These are phyloP conservation scores for Conistra vaccinii DNA, from an alignment of 2,888 invertebrate genomes.

Conservation along the genomic window DNA sequence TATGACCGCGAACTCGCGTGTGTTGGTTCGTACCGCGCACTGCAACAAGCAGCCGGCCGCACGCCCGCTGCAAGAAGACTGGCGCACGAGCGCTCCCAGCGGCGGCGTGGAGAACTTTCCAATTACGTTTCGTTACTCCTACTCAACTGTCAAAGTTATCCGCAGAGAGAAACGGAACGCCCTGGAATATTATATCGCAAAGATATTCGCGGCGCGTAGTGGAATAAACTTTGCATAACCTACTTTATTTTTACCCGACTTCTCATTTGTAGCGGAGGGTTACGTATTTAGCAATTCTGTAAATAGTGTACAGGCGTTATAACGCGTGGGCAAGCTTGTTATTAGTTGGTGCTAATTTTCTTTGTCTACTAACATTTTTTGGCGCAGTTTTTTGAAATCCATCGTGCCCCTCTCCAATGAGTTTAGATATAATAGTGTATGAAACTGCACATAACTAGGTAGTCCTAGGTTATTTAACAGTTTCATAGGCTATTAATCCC, in stretches of 20 bases:
- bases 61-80: conserved; percentile 90
- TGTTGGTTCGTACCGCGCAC: conserved; percentile 89
- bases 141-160: conserved; percentile 75
- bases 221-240: conserved; percentile 61
- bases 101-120: conserved; percentile 83
- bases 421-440: no score
- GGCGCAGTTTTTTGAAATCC: conserved; percentile 24
- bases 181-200: conserved; percentile 52
- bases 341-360: conserved; percentile 54
- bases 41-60: conserved; percentile 90
- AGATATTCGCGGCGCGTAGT: conserved; percentile 49
- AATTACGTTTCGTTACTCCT: conserved; percentile 81
- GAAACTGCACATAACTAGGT: no score
- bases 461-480: no score
- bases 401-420: neutral
- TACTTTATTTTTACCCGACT: conserved; percentile 67
- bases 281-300: conserved; percentile 61
- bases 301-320: conserved; percentile 60
- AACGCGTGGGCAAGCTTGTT: conserved; percentile 64
- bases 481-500: no score
- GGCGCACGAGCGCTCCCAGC: conserved; percentile 86
- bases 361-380: conserved; percentile 25
- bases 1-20: conserved; percentile 90
- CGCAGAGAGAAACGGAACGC: conserved; percentile 49
- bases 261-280: conserved; percentile 59